These are phyloP conservation scores for Thryonomys swinderianus DNA, from an alignment of 2,113 vertebrate genomes.

Conservation along the genomic window DNA sequence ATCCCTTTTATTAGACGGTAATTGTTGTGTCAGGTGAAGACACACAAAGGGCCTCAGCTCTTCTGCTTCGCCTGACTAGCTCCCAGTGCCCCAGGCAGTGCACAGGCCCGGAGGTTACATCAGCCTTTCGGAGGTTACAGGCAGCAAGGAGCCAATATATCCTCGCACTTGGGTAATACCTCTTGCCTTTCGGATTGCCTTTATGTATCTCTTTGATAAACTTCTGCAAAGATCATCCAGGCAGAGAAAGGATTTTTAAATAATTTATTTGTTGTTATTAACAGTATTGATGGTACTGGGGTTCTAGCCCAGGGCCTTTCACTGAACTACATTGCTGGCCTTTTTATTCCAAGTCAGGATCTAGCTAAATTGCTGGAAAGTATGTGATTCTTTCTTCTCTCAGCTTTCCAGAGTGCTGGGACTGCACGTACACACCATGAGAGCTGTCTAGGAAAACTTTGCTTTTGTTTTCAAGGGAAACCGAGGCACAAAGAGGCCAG, in stretches of 20 bases:
- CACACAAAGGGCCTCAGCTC: neutral
- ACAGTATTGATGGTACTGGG: neutral
- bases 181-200: neutral
- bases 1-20: neutral
- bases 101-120: neutral
- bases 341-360: neutral
- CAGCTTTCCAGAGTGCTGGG: neutral
- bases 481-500: neutral
- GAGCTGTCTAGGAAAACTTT: neutral
- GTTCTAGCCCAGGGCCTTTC: neutral
- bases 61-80: neutral
- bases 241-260: neutral
- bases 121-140: neutral
- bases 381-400: neutral
- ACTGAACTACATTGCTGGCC: neutral
- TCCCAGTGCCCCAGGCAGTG: neutral
- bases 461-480: constrained; percentile 21
- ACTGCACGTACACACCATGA: neutral
- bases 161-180: neutral
- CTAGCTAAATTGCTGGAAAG: neutral
- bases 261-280: neutral
- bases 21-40: neutral
- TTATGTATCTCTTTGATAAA: neutral
- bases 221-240: neutral
- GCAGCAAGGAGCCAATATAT: neutral